phyloP scores from a whole-genome alignment of 2,113 vertebrate genomes.

The Zonotrichia leucophrys region DNA sequence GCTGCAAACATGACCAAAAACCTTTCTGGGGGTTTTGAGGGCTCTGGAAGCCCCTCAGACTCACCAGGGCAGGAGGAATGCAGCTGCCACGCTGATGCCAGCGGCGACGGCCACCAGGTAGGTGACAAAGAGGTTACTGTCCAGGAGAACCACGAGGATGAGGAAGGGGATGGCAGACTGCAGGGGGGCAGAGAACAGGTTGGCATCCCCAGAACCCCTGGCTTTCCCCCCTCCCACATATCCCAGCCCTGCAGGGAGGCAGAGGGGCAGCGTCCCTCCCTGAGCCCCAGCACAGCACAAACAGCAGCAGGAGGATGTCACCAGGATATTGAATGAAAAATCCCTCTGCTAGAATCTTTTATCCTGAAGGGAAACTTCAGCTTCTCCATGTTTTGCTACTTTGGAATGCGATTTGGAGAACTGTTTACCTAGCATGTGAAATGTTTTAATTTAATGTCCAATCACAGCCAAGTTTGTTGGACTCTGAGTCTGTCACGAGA shows the following conservation, averaged over 20 bases:
- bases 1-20: not conserved
- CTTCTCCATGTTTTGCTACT: too few species aligned
- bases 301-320: not conserved
- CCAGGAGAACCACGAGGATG: slow-evolving; percentile 76
- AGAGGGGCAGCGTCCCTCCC: not conserved
- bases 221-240: rapidly evolving
- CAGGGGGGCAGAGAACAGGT: not conserved
- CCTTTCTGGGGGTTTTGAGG: not conserved
- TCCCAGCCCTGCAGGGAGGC: not conserved
- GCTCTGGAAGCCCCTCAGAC: not conserved
- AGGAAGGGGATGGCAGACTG: slow-evolving; percentile 93
- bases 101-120: slow-evolving; percentile 85
- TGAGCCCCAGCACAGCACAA: not conserved
- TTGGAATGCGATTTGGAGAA: too few species aligned
- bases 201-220: not conserved
- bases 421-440: too few species aligned
- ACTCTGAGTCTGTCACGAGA: too few species aligned
- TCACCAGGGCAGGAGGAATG: slow-evolving; percentile 93
- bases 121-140: slow-evolving; percentile 80
- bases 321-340: too few species aligned
- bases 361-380: too few species aligned
- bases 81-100: slow-evolving; percentile 87
- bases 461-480: too few species aligned
- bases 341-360: too few species aligned
- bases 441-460: too few species aligned